Evolutionary conservation across 1,140 invertebrate species (phyloP).

Genomic region (Dufourea novaeangliae): DNA sequence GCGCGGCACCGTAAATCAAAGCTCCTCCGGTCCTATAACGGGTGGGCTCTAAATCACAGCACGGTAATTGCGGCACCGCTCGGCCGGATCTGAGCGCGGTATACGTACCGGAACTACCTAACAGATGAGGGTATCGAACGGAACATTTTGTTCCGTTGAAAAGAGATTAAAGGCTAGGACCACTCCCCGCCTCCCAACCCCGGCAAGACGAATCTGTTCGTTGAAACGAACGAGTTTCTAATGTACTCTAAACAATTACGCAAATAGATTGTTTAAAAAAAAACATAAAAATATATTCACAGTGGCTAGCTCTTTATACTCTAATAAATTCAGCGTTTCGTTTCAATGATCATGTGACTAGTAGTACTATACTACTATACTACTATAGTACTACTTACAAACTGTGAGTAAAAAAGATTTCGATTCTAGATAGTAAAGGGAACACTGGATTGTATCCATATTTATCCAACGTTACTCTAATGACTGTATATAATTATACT

Average conservation of each 20-base stretch:
- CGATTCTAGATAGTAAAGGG: no score
- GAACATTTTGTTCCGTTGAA: conserved; percentile 39
- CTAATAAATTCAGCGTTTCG: no score
- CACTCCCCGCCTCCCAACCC: background rate
- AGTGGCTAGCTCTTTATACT: no score
- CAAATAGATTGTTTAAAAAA: background rate
- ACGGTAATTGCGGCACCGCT: conserved; percentile 73
- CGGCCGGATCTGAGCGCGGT: conserved; percentile 60
- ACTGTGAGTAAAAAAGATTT: no score
- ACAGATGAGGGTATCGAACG: conserved; percentile 36
- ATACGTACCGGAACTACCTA: conserved; percentile 66
- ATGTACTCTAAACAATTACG: background rate
- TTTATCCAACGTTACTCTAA: no score
- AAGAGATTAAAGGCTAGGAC: conserved; percentile 6
- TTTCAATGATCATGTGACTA: no score
- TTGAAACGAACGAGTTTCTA: background rate
- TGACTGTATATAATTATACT: no score
- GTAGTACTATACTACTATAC: no score
- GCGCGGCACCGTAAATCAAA: conserved; percentile 71
- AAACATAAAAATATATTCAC: no score
- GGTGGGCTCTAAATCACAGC: conserved; percentile 73
- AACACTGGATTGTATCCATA: no score
- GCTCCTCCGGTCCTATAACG: conserved; percentile 71
- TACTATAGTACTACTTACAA: no score
- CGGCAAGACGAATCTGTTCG: background rate